A percentile compares a stretch with the other conserved stretches of the same genome.
Conservation (phyloP, 2,113 vertebrate species). For the Nyctibius bracteatus region DNA sequence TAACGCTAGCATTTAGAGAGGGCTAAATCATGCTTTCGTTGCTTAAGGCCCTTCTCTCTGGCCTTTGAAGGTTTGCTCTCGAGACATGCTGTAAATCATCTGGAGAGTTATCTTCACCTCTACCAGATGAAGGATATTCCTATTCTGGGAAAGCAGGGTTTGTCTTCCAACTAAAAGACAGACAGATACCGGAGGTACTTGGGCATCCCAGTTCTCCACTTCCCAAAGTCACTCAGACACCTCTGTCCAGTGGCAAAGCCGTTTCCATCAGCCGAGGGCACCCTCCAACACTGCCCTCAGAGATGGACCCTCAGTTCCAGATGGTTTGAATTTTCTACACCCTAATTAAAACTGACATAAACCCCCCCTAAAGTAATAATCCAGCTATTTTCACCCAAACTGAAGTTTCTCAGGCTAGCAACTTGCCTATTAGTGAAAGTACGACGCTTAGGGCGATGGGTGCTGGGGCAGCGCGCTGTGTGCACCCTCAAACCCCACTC, state of each 20-base stretch:
- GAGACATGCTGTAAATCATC: neutral
- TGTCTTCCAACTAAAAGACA: neutral
- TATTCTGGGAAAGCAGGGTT: neutral
- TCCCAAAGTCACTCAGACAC: neutral
- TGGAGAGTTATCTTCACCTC: neutral
- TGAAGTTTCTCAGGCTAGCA: neutral
- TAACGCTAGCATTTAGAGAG: constrained; percentile 19
- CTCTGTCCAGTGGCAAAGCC: neutral
- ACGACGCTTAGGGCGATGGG: neutral
- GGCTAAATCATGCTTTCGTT: neutral
- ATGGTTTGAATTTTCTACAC: neutral
- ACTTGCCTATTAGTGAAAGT: neutral
- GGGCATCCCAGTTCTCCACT: neutral
- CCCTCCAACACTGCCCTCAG: neutral
- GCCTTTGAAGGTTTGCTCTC: constrained; percentile 7
- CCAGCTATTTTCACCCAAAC: neutral
- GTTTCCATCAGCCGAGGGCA: neutral
- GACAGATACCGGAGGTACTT: neutral
- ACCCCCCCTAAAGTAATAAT: neutral
- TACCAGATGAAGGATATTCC: neutral
- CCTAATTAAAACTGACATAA: neutral
- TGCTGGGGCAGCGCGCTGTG: rapidly evolving
- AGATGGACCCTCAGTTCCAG: neutral
- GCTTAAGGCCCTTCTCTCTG: neutral
- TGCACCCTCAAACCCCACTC: neutral